Conservation (phyloP, 2,888 invertebrate species). For the Lepetodrilus schrolli region DNA sequence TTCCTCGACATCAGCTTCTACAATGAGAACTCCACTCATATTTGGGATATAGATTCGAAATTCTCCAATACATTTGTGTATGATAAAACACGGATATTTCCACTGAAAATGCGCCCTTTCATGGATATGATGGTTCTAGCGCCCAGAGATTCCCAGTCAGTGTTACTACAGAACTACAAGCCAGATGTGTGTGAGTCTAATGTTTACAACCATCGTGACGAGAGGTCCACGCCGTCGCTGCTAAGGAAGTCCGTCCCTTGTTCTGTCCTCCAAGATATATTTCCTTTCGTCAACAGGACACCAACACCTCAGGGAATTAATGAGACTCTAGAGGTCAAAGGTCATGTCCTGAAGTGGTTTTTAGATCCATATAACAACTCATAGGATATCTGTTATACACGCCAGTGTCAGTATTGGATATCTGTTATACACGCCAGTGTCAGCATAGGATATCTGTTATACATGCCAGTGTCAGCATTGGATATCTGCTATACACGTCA, state of each 20-base stretch:
- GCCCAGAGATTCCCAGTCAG: conserved; percentile 38
- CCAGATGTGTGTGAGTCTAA: conserved; percentile 34
- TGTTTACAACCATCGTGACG: conserved; percentile 38
- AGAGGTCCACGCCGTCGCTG: background rate
- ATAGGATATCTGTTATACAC: too few species aligned
- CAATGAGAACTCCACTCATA: conserved; percentile 43
- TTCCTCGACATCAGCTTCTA: conserved; percentile 50
- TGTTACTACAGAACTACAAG: conserved; percentile 36
- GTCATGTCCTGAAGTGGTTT: conserved; percentile 30
- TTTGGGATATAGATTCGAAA: conserved; percentile 42
- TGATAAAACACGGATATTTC: conserved; percentile 40
- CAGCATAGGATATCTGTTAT: too few species aligned
- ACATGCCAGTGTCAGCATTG: too few species aligned
- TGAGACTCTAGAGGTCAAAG: conserved; percentile 39
- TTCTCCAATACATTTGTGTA: conserved; percentile 31
- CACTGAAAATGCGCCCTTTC: conserved; percentile 42
- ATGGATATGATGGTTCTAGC: conserved; percentile 37
- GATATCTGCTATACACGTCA: too few species aligned
- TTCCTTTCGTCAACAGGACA: conserved; percentile 41
- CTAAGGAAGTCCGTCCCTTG: conserved; percentile 36
- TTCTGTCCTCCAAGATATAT: conserved; percentile 34
- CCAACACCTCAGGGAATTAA: conserved; percentile 34
- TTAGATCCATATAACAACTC: too few species aligned
- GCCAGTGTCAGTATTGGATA: too few species aligned
- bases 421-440: too few species aligned